phyloP scores from a whole-genome alignment of 30 jellyfish, hydroid and myxozoan genomes.

The Aurelia aurita complex sp. Pacific region DNA sequence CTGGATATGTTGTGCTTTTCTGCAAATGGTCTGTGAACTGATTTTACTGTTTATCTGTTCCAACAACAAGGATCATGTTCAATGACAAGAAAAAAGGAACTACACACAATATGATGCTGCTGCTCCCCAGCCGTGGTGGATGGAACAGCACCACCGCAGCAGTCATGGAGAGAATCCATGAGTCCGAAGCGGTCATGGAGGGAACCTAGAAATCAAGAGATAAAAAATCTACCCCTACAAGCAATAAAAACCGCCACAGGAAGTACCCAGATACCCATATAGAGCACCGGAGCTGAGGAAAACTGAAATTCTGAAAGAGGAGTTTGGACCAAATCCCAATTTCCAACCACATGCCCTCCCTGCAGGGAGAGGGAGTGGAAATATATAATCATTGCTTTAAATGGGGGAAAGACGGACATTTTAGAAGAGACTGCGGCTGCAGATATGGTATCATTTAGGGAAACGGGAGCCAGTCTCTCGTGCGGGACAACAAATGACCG shows the following conservation, averaged over 20 bases:
- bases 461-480: constrained; percentile 13
- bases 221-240: too few relatives aligned
- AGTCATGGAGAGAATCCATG: background rate
- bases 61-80: background rate
- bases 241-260: too few relatives aligned
- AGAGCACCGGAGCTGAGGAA: too few relatives aligned
- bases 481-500: constrained; percentile 21
- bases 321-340: too few relatives aligned
- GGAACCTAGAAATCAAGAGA: too few relatives aligned
- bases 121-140: constrained; percentile 1
- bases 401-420: constrained; percentile 14
- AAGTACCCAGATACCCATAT: too few relatives aligned
- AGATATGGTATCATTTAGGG: constrained; percentile 1
- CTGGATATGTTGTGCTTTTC: too few relatives aligned
- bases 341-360: too few relatives aligned
- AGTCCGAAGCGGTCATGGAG: background rate
- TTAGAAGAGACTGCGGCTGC: constrained; percentile 1
- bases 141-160: background rate
- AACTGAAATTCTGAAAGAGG: too few relatives aligned
- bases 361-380: background rate
- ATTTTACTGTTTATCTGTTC: too few relatives aligned
- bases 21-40: too few relatives aligned
- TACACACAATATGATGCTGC: background rate
- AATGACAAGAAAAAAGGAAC: background rate
- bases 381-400: constrained; percentile 9